These are phyloP conservation scores for Fulmarus glacialis DNA, from an alignment of 2,113 vertebrate genomes.

Conservation along the genomic window DNA sequence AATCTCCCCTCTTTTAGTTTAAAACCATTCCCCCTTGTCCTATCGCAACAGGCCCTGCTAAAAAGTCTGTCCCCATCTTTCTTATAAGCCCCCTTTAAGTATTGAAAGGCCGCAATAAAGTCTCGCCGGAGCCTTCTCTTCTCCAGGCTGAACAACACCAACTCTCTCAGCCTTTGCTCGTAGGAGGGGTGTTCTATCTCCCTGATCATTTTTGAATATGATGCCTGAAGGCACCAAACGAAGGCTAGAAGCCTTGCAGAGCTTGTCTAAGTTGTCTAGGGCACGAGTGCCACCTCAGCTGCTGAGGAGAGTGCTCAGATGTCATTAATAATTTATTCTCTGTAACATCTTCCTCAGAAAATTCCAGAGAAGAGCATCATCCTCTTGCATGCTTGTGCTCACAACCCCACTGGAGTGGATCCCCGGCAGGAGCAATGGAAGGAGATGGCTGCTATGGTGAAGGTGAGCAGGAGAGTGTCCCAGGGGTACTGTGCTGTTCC, in stretches of 20 bases:
- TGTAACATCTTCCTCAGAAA: slow-evolving; percentile 79
- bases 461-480: slow-evolving; percentile 75
- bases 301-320: neutral
- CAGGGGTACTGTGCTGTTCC: neutral
- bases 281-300: neutral
- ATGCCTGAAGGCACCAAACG: neutral
- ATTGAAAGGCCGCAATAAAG: neutral
- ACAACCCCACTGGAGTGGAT: slow-evolving; percentile 98
- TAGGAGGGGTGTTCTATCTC: neutral
- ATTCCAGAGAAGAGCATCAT: slow-evolving; percentile 93
- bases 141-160: neutral
- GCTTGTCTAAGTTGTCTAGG: neutral
- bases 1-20: neutral
- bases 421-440: slow-evolving; percentile 94
- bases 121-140: neutral
- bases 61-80: neutral
- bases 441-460: slow-evolving; percentile 84
- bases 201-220: neutral
- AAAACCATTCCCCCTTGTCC: neutral
- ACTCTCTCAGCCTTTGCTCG: neutral
- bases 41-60: neutral
- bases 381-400: slow-evolving; percentile 93
- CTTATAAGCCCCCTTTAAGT: neutral
- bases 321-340: neutral
- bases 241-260: neutral